Evolutionary conservation across 2,113 vertebrate genomes (phyloP), one percentile per base, ranked within the genome.

Genomic region (Stomatorhinus ivindoensis): DNA sequence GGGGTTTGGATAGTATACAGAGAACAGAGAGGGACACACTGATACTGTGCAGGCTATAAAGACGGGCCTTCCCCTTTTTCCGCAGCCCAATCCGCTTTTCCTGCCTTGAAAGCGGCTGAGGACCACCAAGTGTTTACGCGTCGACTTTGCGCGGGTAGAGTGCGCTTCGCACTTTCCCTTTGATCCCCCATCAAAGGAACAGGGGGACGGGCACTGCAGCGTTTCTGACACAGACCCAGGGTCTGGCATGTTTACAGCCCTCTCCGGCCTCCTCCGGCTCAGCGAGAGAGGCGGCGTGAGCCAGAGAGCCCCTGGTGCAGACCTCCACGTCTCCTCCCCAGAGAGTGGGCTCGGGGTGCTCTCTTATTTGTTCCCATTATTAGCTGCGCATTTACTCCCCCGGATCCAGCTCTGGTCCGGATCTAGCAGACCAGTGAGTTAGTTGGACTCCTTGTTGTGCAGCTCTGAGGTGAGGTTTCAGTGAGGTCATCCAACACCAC

Each of bases 11-110:
- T n/a, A 48, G 88, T 73, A 61, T 65, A 73, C 92, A 91, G 90
- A 90, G 89, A 91, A 90, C 91, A 86, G 24, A 31, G 39, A 27
- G 83, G 86, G 86, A 91, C 93, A 90, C 44, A n/a, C 84, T 90
- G 87, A 89, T 91, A 91, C 90, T 92, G 76, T 55, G 53, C 91
- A 93, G 90, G 92, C 91, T 90, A 53, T 92, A 90, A 91, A 90
- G 89, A 90, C 48, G 90, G 86, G 80, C 89, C 91, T 55, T 31
- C 85, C 51, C 44, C 50, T 55, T 73, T 48, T 51, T 73, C 31
- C 17, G 27, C 19, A 44, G 82, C 42, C 46, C 61, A 87, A 80
- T 44, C 8, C 19, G 61, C 31, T 90, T 80, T 93, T 92, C 84
- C 89, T 90, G 90, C 90, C 88, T 90, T 89, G 90, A 69, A 58